These are phyloP conservation scores for Erannis defoliaria DNA, from an alignment of 2,888 invertebrate species.

Conservation along the genomic window DNA sequence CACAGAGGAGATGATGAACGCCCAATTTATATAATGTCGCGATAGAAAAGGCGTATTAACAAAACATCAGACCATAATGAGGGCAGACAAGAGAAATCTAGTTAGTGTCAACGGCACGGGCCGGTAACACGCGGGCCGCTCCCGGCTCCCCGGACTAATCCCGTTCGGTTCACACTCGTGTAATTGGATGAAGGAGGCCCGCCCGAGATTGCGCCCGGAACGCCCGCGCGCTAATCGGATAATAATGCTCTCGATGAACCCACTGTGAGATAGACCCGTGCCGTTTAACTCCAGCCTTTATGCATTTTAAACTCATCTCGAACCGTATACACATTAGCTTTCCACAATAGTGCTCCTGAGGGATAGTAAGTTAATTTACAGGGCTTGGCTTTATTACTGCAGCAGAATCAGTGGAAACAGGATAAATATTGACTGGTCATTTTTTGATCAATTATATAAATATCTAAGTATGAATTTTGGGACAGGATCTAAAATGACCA, in stretches of 20 bases:
- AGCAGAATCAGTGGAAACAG: neutral
- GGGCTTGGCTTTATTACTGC: conserved; percentile 4
- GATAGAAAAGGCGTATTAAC: conserved; percentile 19
- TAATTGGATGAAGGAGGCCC: conserved; percentile 82
- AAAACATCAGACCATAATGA: conserved; percentile 41
- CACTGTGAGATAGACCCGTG: conserved; percentile 54
- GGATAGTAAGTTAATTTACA: conserved; percentile 2
- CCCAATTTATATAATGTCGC: neutral
- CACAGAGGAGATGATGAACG: neutral
- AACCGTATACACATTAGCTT: conserved; percentile 27
- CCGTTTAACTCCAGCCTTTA: conserved; percentile 45
- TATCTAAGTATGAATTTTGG: too few species aligned
- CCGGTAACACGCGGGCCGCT: conserved; percentile 53
- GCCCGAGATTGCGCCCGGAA: conserved; percentile 75
- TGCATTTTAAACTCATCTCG: conserved; percentile 38
- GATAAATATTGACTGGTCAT: too few species aligned
- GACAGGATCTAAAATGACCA: too few species aligned
- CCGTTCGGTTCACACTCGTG: conserved; percentile 79
- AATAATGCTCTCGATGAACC: conserved; percentile 72
- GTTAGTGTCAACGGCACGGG: conserved; percentile 58
- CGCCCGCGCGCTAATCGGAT: conserved; percentile 77
- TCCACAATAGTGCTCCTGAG: conserved; percentile 17
- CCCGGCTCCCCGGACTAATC: conserved; percentile 69
- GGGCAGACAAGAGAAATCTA: conserved; percentile 48
- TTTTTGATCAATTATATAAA: too few species aligned